Evolutionary conservation across 2,888 invertebrate species (phyloP).

Genomic region (Eustalomyia histrio): DNA sequence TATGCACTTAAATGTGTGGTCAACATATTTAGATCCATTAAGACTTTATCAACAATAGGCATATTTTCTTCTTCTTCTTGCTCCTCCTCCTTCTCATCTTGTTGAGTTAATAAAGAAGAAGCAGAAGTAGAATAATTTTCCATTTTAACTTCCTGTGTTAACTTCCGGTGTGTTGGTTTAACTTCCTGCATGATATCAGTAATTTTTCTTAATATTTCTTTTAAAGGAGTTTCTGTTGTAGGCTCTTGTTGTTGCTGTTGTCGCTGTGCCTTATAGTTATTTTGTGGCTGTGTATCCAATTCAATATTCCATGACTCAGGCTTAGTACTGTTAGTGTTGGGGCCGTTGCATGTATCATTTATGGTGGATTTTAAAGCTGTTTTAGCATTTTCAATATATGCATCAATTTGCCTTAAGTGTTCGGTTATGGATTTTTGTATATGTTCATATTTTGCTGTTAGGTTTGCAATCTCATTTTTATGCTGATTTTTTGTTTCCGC

Average conservation of each 20-base stretch:
- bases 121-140: not conserved
- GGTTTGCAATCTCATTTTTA: slow-evolving; percentile 71
- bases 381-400: slow-evolving; percentile 78
- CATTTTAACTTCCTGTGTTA: not conserved
- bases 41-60: slow-evolving; percentile 53
- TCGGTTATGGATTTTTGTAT: slow-evolving; percentile 78
- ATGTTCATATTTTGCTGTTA: slow-evolving; percentile 76
- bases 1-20: slow-evolving; percentile 59
- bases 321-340: slow-evolving; percentile 1
- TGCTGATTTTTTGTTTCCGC: slow-evolving; percentile 66
- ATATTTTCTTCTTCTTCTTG: slow-evolving; percentile 55
- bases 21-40: slow-evolving; percentile 58
- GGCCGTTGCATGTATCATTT: not conserved
- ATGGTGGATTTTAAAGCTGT: slow-evolving; percentile 70
- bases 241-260: slow-evolving; percentile 22
- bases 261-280: slow-evolving; percentile 10
- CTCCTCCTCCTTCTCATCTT: slow-evolving; percentile 22
- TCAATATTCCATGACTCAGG: not conserved
- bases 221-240: slow-evolving; percentile 49
- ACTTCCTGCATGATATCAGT: slow-evolving; percentile 57
- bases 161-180: slow-evolving; percentile 39
- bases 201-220: slow-evolving; percentile 61
- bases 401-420: slow-evolving; percentile 77
- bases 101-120: slow-evolving; percentile 10
- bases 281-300: not conserved